Base-by-base conservation (phyloP, 2,797 vertebrate species). In the Lepus oiostolus region DNA sequence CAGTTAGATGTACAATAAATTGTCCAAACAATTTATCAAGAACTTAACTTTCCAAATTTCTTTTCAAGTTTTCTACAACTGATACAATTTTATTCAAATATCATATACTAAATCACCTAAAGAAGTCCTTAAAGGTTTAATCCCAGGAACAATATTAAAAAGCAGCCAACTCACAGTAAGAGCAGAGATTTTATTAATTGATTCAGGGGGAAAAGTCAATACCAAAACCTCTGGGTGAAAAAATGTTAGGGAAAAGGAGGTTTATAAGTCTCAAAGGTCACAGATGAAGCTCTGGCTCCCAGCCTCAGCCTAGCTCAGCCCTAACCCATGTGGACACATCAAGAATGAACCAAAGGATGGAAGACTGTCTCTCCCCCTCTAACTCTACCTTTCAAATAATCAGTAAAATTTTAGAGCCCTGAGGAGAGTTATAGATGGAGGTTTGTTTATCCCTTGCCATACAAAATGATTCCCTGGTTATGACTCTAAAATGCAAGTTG, bases 11-110 rank as follows among this genome's bases (percentile, higher is more conserved):
- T 52, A 91, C 52, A 80, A 47, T 72, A 90, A 89, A 91, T 58
- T 60, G 47, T 83, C n/a, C 86, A 6, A 83, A n/a, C 17, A 93
- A 80, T 60, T 65, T 58, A 58, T 58, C 54, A 58, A 58, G 17
- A 58, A 58, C 19, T 58, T 58, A 58, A 58, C 17, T 58, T 4
- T 14, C 54, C 12, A 93, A 74, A 30, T 67, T 76, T 95, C 67
- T 87, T 85, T 22, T 80, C 38, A 92, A 14, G 22, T 88, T 94
- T 94, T 76, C 72, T 85, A 88, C 89, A 91, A 88, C 7, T 85
- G 47, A 91, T 63, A 2, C 7, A 76, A 2, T 89, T n/a, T 75
- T 52, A 92, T 7, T 54, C 12, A 60, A 38, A 65, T 81, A 81
- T 21, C 28, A 83, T 35, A 7, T 62, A 70, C n/a, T 85, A 89